phyloP scores from a whole-genome alignment of 1,140 invertebrate genomes.

The Pectinophora gossypiella region DNA sequence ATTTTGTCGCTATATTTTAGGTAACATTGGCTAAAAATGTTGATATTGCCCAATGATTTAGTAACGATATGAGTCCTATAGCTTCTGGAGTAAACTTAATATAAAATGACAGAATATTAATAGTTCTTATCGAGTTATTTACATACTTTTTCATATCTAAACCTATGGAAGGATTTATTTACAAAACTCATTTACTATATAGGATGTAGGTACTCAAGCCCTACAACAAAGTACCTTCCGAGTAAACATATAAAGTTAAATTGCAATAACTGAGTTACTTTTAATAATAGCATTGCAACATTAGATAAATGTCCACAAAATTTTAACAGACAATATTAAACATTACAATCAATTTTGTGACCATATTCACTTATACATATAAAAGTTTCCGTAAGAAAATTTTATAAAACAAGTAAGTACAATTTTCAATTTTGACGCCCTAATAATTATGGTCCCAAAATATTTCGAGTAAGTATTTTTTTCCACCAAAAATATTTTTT shows the following conservation, averaged over 20 bases:
- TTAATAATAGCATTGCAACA: too few relatives aligned
- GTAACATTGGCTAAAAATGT: too few relatives aligned
- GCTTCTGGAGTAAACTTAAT: too few relatives aligned
- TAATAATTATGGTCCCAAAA: slow-evolving; percentile 19
- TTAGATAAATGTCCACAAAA: background rate
- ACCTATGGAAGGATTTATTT: background rate
- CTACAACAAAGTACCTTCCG: background rate
- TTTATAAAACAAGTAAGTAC: background rate
- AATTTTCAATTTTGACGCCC: slow-evolving; percentile 10
- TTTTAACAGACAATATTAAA: background rate
- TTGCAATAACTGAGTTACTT: background rate
- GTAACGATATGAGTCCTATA: too few relatives aligned
- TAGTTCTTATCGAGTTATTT: too few relatives aligned
- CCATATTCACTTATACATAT: background rate
- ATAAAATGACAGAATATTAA: too few relatives aligned
- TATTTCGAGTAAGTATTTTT: background rate
- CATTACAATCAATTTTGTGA: background rate
- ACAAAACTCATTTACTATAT: background rate
- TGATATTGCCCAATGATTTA: too few relatives aligned
- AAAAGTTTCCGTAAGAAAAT: background rate
- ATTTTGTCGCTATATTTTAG: too few relatives aligned
- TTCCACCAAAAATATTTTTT: background rate
- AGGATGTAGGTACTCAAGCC: background rate
- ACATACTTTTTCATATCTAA: too few relatives aligned
- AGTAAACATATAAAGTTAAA: background rate